A percentile compares a stretch with the other conserved stretches of the same genome.
These are phyloP conservation scores for Gymnobelideus leadbeateri DNA, from an alignment of 2,113 vertebrate genomes.

Conservation along the genomic window DNA sequence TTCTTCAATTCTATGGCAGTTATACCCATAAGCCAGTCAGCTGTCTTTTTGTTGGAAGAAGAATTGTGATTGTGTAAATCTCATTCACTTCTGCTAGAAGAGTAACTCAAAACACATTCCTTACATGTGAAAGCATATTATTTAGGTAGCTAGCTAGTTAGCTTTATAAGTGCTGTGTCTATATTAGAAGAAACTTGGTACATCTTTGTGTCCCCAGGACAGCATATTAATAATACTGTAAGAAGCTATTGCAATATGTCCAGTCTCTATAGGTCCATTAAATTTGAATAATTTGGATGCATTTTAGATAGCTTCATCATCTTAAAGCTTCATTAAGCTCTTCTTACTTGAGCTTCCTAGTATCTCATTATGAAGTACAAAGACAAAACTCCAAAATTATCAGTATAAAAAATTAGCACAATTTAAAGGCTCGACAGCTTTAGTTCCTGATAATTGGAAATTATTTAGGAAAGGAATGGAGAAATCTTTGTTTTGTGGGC, in stretches of 20 bases:
- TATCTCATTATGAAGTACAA: conserved; percentile 1
- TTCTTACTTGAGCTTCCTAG: conserved; percentile 2
- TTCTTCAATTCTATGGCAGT: background rate
- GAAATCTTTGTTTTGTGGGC: background rate
- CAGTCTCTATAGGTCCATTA: conserved; percentile 2
- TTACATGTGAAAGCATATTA: background rate
- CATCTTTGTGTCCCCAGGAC: conserved; percentile 8
- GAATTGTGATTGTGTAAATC: background rate
- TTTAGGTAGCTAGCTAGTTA: background rate
- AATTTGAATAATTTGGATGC: conserved; percentile 7
- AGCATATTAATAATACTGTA: conserved; percentile 1
- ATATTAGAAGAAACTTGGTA: background rate
- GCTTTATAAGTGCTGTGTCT: background rate
- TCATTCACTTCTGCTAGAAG: background rate
- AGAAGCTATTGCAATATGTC: background rate
- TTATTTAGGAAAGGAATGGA: conserved; percentile 1
- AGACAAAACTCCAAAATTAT: conserved; percentile 4
- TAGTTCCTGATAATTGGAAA: background rate
- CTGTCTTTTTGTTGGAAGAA: background rate
- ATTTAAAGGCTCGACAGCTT: background rate
- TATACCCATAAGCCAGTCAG: background rate
- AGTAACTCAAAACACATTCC: background rate
- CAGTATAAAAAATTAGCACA: conserved; percentile 2
- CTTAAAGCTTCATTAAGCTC: conserved; percentile 10
- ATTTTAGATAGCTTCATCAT: conserved; percentile 3